Conservation (phyloP, 2,797 vertebrate species). For the Sebastes itinus region DNA sequence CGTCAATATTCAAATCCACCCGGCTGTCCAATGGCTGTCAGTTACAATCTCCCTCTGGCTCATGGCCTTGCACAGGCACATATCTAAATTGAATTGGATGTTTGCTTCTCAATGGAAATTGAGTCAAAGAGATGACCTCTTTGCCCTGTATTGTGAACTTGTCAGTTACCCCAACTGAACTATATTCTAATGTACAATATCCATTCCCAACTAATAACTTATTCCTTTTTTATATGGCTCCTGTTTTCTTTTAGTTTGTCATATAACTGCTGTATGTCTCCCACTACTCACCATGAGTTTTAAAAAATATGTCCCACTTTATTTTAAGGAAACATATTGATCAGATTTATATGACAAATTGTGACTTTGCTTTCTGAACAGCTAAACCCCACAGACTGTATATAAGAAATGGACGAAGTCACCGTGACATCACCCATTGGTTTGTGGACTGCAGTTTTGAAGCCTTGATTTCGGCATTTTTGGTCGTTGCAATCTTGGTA, state of each 20-base stretch:
- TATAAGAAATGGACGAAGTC: no score
- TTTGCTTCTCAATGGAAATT: constrained; percentile 79
- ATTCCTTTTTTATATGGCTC: neutral
- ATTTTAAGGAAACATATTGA: neutral
- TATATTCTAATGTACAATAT: constrained; percentile 51
- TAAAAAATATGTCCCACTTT: neutral
- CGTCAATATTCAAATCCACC: constrained; percentile 84
- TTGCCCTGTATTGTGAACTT: constrained; percentile 73
- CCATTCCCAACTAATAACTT: constrained; percentile 30
- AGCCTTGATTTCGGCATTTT: no score
- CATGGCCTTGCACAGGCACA: constrained; percentile 72
- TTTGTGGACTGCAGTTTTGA: no score
- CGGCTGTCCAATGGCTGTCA: constrained; percentile 82
- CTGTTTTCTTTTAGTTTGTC: constrained; percentile 10
- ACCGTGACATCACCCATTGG: no score
- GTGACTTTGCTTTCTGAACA: neutral
- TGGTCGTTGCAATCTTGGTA: no score
- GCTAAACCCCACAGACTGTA: neutral
- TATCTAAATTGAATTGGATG: constrained; percentile 84
- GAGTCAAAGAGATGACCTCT: constrained; percentile 72
- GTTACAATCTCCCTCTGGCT: constrained; percentile 81
- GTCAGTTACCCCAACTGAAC: constrained; percentile 67
- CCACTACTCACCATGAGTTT: neutral
- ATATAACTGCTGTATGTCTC: neutral
- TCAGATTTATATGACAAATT: neutral